Base-by-base conservation (phyloP, 2,113 vertebrate genomes). In the Pseudorectes ferrugineus region DNA sequence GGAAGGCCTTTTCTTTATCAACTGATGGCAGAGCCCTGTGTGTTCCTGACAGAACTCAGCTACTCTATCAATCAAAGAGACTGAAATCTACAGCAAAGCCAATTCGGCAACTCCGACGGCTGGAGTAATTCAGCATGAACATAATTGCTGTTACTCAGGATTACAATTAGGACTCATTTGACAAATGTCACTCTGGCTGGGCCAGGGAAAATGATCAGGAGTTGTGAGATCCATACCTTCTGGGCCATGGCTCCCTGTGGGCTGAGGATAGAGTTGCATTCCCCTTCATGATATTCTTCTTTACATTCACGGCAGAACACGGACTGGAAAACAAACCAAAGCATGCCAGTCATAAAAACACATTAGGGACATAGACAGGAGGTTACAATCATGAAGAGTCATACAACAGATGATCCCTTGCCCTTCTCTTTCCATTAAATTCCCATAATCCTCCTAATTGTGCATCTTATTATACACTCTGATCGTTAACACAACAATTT, bases 261-360 rank as follows among this genome's bases (percentile, higher is more conserved):
- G 68, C 87, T 84, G 21, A 72, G 42, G 15, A 94, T 38, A 28
- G 75, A 35, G 26, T 42, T 89, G 82, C 98, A 98, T 31, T 96
- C 92, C 0, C 98, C 99, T 36, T 99, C 97, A 4, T 99, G 99
- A 93, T 97, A 98, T 4, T 82, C 88, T 67, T 98, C 98, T 93
- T 98, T 98, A 90, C 99, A 99, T 79, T 98, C 96, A 75, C 97
- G 98, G 95, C 99, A 99, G 94, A 99, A 99, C 33, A 98, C 89
- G 5, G 98, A 98, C 97, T 99, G 96, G 55, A 80, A 95, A 88
- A 84, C 42, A 97, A 94, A 78, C 80, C 62, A 76, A 67, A 94
- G 68, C 42, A 86, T 46, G 88, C 31, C 76, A 96, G 52, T 78
- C 40, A 94, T 89, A 85, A 95, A 92, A 88, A 29, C 9, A 14